phyloP scores from a whole-genome alignment of 2,797 vertebrate species.

The Smutsia temminckii region DNA sequence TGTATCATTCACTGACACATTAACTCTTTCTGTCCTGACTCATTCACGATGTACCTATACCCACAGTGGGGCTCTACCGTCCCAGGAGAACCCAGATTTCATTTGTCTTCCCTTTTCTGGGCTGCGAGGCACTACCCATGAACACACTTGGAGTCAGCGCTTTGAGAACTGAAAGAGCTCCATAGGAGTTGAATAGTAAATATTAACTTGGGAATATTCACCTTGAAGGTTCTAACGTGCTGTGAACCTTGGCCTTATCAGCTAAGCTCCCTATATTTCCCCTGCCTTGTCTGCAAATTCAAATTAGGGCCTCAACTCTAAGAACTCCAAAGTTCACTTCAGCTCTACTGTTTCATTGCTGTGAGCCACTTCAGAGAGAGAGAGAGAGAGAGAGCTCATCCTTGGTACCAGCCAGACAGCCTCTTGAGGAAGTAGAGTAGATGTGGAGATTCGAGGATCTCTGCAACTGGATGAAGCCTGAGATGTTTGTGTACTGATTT shows the following conservation, averaged over 20 bases:
- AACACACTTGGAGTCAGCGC: background rate
- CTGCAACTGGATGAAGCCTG: background rate
- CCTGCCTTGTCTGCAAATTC: background rate
- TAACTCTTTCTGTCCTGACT: background rate
- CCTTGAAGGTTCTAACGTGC: background rate
- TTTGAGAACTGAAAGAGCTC: background rate
- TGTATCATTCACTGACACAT: background rate
- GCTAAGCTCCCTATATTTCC: background rate
- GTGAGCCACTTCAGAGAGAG: background rate
- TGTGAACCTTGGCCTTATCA: too few relatives aligned
- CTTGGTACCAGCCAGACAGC: accelerated
- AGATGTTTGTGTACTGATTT: background rate
- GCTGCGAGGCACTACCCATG: background rate
- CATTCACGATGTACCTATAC: accelerated
- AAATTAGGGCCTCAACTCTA: background rate
- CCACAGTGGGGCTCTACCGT: background rate
- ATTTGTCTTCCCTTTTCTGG: background rate
- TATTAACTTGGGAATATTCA: background rate
- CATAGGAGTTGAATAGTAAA: accelerated
- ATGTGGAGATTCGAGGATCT: accelerated
- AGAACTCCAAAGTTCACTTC: background rate
- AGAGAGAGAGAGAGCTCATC: background rate
- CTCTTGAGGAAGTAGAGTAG: accelerated
- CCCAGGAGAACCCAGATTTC: background rate
- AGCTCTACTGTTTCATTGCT: background rate